Percentiles rank a stretch among this genome's conserved stretches.
Evolutionary conservation across 2,797 vertebrate genomes (phyloP).

Genomic region (Tokudaia tokunoshimensis): DNA sequence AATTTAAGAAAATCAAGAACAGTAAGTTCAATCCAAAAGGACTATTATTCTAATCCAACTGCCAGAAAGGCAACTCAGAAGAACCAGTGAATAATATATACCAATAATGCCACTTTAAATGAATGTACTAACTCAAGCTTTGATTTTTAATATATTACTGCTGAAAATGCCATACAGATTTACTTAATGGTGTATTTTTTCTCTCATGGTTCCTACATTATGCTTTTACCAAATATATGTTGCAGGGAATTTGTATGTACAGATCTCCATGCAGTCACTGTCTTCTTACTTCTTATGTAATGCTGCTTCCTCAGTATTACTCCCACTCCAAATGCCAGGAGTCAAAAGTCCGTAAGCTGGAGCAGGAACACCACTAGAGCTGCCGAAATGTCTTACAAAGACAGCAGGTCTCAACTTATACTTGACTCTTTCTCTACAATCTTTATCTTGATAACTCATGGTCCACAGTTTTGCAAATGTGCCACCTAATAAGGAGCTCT

Average conservation of each 20-base stretch:
- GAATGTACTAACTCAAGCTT: slow-evolving; percentile 58
- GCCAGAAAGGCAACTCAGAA: slow-evolving; percentile 36
- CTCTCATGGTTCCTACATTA: background rate
- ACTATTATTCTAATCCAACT: slow-evolving; percentile 56
- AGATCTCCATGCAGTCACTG: background rate
- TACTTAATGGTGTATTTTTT: slow-evolving; percentile 56
- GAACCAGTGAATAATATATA: slow-evolving; percentile 52
- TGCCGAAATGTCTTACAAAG: slow-evolving; percentile 43
- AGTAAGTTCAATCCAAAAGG: slow-evolving; percentile 53
- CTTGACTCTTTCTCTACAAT: slow-evolving; percentile 2
- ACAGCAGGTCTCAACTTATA: background rate
- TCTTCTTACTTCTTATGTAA: background rate
- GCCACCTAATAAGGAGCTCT: background rate
- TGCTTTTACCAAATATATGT: background rate
- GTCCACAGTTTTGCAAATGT: background rate
- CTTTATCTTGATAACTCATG: background rate
- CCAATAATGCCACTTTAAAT: slow-evolving; percentile 65
- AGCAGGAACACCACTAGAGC: background rate
- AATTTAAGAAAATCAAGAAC: slow-evolving; percentile 66
- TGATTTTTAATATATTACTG: slow-evolving; percentile 48
- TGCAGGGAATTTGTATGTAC: background rate
- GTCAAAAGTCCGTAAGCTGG: background rate
- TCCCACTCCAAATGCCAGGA: background rate
- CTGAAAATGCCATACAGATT: slow-evolving; percentile 27
- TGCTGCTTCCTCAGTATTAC: background rate